Base-by-base conservation (phyloP, 2,888 invertebrate species). In the Troides aeacus region DNA sequence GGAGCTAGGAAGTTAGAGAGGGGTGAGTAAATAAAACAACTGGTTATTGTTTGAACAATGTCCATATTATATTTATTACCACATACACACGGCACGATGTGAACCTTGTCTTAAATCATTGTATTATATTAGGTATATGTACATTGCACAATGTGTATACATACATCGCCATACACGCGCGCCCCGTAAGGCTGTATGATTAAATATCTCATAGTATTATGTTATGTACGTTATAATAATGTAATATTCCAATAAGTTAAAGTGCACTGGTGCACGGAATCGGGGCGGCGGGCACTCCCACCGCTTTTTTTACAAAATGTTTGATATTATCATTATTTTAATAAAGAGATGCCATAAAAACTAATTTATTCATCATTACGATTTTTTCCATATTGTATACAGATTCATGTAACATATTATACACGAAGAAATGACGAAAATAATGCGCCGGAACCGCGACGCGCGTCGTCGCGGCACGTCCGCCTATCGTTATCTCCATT, bases 11-110 rank as follows among this genome's bases (percentile, higher is more conserved):
- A 10, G 66, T 71, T 50, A 67, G 72, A 71, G 67, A 71, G 63
- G 70, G 72, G 70, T 61, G 46, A 73, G 69, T 74, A 91, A 92
- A 92, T 92, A 84, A 91, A 92, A 92, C 89, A 90, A 90, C 88
- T 85, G 86, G 84, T 94, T 90, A 92, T 94, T 94, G 94, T 95
- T 95, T 96, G 95, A 96, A 96, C 96, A 96, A 95, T 96, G 95
- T 96, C 95, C 96, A 95, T 95, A 95, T 95, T 95, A 95, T 95
- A 95, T 95, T 95, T 95, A 94, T 94, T 95, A 95, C 95, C 96
- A 96, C 96, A 96, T 96, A 96, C 96, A 96, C 96, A 96, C 96
- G 96, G 96, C 96, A 96, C 96, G 95, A 96, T 95, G 96, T 96
- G 96, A 96, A 96, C 96, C 96, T 96, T 95, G 95, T 95, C 95